Evolutionary conservation across 2,797 vertebrate species (phyloP).

Genomic region (Schizopygopsis malacanthus): DNA sequence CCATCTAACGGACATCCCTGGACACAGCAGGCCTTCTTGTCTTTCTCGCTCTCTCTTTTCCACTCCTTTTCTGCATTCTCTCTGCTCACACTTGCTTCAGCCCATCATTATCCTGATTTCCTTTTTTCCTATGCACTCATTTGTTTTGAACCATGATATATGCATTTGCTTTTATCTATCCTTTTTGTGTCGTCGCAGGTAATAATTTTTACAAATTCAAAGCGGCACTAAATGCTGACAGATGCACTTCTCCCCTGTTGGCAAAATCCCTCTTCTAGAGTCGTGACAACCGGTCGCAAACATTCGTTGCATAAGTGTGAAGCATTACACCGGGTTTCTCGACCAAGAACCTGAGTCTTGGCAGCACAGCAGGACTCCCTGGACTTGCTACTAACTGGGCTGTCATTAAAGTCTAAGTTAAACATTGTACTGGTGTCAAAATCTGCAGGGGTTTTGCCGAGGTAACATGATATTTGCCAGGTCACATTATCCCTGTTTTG

Average conservation of each 20-base stretch:
- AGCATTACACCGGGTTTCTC: conserved; percentile 67
- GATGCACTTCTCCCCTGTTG: conserved; percentile 47
- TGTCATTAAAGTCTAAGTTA: conserved; percentile 68
- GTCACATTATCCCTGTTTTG: conserved; percentile 48
- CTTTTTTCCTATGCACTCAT: conserved; percentile 68
- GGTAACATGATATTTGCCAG: conserved; percentile 62
- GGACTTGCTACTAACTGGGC: conserved; percentile 68
- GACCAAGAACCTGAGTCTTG: conserved; percentile 67
- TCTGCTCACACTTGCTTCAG: conserved; percentile 30
- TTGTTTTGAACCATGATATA: conserved; percentile 62
- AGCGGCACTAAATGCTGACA: conserved; percentile 54
- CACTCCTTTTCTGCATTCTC: not conserved
- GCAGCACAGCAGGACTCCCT: conserved; percentile 69
- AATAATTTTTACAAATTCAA: conserved; percentile 54
- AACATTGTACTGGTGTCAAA: conserved; percentile 60
- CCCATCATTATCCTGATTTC: conserved; percentile 10
- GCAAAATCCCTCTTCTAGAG: conserved; percentile 56
- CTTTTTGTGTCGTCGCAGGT: conserved; percentile 55
- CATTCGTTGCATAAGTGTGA: conserved; percentile 60
- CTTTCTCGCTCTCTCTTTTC: conserved; percentile 69
- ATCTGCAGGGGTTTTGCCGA: conserved; percentile 57
- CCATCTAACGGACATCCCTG: conserved; percentile 80
- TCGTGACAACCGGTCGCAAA: conserved; percentile 58
- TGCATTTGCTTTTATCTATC: conserved; percentile 61
- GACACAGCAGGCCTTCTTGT: conserved; percentile 70